Conservation (phyloP, 2,888 invertebrate genomes). For the Diarsia mendica region DNA sequence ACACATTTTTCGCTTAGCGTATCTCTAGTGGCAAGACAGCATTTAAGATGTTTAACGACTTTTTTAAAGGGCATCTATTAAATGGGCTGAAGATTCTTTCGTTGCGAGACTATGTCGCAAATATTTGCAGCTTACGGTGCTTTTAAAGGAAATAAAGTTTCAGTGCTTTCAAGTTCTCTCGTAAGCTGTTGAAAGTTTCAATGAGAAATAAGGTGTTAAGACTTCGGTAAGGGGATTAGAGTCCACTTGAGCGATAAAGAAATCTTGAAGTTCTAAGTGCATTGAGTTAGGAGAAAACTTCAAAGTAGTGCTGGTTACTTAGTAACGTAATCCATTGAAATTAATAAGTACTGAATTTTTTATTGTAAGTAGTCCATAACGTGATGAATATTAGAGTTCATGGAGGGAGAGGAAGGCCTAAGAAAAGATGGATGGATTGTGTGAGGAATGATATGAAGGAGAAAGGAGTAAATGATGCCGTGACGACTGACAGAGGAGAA, state of each 20-base stretch:
- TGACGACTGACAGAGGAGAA: too few species aligned
- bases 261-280: constrained; percentile 11
- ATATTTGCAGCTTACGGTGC: constrained; percentile 23
- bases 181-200: neutral
- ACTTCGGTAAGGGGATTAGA: neutral
- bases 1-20: constrained; percentile 3
- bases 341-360: neutral
- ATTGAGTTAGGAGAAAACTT: neutral
- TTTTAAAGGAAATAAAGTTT: neutral
- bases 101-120: neutral
- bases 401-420: too few species aligned
- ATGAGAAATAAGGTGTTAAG: neutral
- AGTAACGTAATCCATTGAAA: neutral
- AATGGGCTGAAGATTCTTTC: neutral
- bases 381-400: neutral
- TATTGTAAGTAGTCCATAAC: too few species aligned
- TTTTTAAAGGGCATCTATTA: constrained; percentile 38
- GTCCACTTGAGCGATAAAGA: neutral
- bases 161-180: neutral
- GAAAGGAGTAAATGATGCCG: too few species aligned
- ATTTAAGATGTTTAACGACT: neutral
- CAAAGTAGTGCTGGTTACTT: neutral
- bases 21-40: neutral
- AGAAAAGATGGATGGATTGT: too few species aligned
- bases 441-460: too few species aligned